A percentile compares a stretch with the other conserved stretches of the same genome.
phyloP scores from a whole-genome alignment of 2,888 invertebrate species.

The Blastobasis lacticolella region DNA sequence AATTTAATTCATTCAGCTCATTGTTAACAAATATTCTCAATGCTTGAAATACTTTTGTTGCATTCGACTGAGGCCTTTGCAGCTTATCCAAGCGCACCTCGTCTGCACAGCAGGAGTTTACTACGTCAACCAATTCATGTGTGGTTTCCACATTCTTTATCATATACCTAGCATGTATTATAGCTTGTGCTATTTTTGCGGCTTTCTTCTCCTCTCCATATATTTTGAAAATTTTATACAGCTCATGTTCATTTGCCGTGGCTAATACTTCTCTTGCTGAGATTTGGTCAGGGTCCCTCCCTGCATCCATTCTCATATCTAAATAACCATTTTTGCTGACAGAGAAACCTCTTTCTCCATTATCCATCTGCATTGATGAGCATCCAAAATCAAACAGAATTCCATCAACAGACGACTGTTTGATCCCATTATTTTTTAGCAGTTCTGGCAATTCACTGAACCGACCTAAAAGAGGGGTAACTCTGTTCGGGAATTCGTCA shows the following conservation, averaged over 20 bases:
- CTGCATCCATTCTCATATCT: slow-evolving; percentile 97
- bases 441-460: slow-evolving; percentile 90
- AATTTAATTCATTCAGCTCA: slow-evolving; percentile 95
- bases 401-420: slow-evolving; percentile 83
- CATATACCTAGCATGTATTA: slow-evolving; percentile 87
- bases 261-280: slow-evolving; percentile 93
- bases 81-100: slow-evolving; percentile 80
- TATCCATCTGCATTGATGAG: slow-evolving; percentile 96
- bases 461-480: slow-evolving; percentile 87
- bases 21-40: slow-evolving; percentile 96
- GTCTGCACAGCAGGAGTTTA: slow-evolving; percentile 77
- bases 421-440: slow-evolving; percentile 73
- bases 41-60: slow-evolving; percentile 95
- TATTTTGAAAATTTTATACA: slow-evolving; percentile 87
- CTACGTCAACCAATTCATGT: slow-evolving; percentile 83
- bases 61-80: slow-evolving; percentile 83
- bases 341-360: slow-evolving; percentile 88
- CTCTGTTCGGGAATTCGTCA: slow-evolving; percentile 78
- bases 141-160: slow-evolving; percentile 87
- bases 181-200: slow-evolving; percentile 88
- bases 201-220: slow-evolving; percentile 95
- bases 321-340: slow-evolving; percentile 88
- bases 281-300: slow-evolving; percentile 78
- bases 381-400: slow-evolving; percentile 95
- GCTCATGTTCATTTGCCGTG: slow-evolving; percentile 82